Evolutionary conservation across 2,888 invertebrate species (phyloP).

Genomic region (Diaperis boleti): DNA sequence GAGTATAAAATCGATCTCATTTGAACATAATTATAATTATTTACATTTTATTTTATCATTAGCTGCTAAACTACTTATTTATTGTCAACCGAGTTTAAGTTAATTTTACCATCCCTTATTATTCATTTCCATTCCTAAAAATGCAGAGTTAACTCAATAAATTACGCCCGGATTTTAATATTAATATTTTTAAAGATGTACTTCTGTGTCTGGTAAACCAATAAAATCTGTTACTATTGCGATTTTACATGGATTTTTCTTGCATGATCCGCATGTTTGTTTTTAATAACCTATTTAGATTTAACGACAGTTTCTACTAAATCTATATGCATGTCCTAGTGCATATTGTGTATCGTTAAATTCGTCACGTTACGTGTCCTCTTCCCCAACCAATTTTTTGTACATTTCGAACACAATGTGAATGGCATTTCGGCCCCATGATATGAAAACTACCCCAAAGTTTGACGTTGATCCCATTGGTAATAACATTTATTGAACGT

Average conservation of each 20-base stretch:
- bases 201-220: no score
- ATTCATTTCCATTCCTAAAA: no score
- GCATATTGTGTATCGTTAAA: conserved; percentile 28
- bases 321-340: conserved; percentile 16
- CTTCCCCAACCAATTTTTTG: conserved; percentile 7
- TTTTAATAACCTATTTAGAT: conserved; percentile 2
- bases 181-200: no score
- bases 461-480: background rate
- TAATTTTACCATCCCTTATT: no score
- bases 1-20: background rate
- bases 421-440: background rate
- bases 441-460: conserved; percentile 1
- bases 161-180: no score
- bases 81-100: no score
- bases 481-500: conserved; percentile 40
- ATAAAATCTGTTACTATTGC: no score
- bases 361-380: conserved; percentile 21
- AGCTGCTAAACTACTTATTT: no score
- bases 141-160: no score
- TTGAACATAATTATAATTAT: background rate
- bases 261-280: conserved; percentile 16
- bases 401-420: conserved; percentile 1
- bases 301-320: conserved; percentile 4
- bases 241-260: no score
- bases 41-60: no score